A percentile compares a stretch with the other conserved stretches of the same genome.
phyloP scores from a whole-genome alignment of 1,140 invertebrate species.

The Schlechtendalia chinensis region DNA sequence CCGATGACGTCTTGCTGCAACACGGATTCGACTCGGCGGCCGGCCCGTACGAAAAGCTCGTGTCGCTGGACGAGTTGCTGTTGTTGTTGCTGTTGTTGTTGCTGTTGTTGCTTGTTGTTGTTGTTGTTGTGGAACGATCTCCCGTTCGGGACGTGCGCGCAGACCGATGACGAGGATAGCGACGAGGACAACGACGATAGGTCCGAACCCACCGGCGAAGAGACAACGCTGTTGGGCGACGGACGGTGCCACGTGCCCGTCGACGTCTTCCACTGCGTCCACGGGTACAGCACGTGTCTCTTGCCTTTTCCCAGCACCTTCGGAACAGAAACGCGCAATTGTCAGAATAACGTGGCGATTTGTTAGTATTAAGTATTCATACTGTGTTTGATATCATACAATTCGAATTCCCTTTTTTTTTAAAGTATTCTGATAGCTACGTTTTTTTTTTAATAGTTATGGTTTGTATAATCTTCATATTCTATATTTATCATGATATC shows the following conservation, averaged over 20 bases:
- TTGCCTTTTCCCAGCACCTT: slow-evolving; percentile 1
- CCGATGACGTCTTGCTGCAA: too few relatives aligned
- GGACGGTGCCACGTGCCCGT: background rate
- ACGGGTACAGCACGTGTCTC: background rate
- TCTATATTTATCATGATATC: too few relatives aligned
- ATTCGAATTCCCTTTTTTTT: too few relatives aligned
- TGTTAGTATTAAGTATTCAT: too few relatives aligned
- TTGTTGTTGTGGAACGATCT: background rate
- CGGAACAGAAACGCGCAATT: background rate
- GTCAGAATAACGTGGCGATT: too few relatives aligned
- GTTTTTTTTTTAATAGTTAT: too few relatives aligned
- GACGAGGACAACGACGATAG: background rate
- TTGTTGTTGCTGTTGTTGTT: background rate
- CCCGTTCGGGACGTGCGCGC: background rate
- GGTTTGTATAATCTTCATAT: too few relatives aligned
- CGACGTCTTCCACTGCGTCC: slow-evolving; percentile 12
- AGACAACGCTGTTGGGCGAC: background rate
- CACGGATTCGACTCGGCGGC: background rate
- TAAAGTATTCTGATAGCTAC: too few relatives aligned
- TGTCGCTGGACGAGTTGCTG: background rate
- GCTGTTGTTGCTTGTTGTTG: background rate
- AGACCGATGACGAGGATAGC: background rate
- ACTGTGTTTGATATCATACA: too few relatives aligned
- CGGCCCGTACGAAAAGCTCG: background rate
- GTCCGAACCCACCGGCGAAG: background rate